Conservation (phyloP, 2,888 invertebrate genomes). For the Leistus spinibarbis region DNA sequence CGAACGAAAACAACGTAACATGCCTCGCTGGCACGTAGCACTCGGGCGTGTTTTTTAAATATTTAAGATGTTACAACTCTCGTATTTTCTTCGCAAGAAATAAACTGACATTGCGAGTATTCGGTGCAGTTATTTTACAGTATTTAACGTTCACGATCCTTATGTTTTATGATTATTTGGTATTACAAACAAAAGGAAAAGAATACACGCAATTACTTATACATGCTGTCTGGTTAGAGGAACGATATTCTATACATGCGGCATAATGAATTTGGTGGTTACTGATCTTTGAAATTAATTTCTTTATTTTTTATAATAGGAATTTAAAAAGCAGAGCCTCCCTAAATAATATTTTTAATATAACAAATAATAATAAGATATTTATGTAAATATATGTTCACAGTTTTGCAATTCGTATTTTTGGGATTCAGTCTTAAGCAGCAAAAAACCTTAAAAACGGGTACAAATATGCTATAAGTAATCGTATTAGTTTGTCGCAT, state of each 20-base stretch:
- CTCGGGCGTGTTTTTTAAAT: background rate
- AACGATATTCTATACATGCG: background rate
- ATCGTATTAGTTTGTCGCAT: too few relatives aligned
- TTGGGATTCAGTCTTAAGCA: too few relatives aligned
- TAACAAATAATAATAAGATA: too few relatives aligned
- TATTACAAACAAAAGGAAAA: background rate
- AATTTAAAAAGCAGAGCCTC: too few relatives aligned
- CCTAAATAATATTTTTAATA: too few relatives aligned
- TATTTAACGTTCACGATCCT: constrained; percentile 2
- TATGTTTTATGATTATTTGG: background rate
- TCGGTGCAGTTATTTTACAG: constrained; percentile 4
- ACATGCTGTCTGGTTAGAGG: background rate
- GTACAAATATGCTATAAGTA: too few relatives aligned
- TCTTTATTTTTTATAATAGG: too few relatives aligned
- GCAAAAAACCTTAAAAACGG: too few relatives aligned
- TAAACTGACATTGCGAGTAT: background rate
- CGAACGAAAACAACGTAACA: background rate
- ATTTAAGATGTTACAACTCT: constrained; percentile 7
- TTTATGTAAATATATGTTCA: too few relatives aligned
- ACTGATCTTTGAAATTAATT: too few relatives aligned
- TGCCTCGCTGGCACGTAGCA: background rate
- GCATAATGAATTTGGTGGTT: background rate
- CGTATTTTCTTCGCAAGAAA: background rate
- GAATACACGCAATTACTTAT: background rate
- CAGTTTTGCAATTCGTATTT: too few relatives aligned